phyloP scores from a whole-genome alignment of 2,888 invertebrate genomes.

The Hypolimnas misippus region DNA sequence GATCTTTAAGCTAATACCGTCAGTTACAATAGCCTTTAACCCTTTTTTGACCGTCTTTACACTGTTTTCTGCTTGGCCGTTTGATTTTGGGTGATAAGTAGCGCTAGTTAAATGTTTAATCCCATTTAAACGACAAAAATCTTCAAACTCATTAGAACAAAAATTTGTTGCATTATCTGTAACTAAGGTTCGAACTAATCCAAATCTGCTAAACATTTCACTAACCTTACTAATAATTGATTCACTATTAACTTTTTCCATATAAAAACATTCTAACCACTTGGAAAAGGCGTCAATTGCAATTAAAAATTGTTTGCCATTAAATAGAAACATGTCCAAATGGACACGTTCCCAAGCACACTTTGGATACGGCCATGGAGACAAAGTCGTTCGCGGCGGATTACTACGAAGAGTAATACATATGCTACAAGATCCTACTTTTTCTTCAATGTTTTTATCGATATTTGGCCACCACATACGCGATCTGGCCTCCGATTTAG shows the following conservation, averaged over 20 bases:
- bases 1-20: background rate
- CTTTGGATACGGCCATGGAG: constrained; percentile 34
- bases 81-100: constrained; percentile 37
- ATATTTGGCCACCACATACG: constrained; percentile 39
- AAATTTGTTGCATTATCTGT: constrained; percentile 40
- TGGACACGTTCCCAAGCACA: constrained; percentile 23
- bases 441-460: constrained; percentile 34
- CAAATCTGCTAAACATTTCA: constrained; percentile 33
- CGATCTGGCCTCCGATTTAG: constrained; percentile 31
- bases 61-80: constrained; percentile 39
- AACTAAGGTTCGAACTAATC: constrained; percentile 30
- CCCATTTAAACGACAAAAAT: constrained; percentile 30
- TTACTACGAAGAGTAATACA: constrained; percentile 27
- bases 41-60: constrained; percentile 40
- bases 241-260: constrained; percentile 23
- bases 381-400: constrained; percentile 33
- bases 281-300: constrained; percentile 28
- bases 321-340: constrained; percentile 27
- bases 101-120: constrained; percentile 32
- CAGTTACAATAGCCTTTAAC: constrained; percentile 31
- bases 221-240: constrained; percentile 23
- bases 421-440: constrained; percentile 28
- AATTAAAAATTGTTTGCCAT: constrained; percentile 24
- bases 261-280: constrained; percentile 37
- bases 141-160: constrained; percentile 21